Conservation (phyloP, 2,888 invertebrate genomes). For the Tipula confusa region DNA sequence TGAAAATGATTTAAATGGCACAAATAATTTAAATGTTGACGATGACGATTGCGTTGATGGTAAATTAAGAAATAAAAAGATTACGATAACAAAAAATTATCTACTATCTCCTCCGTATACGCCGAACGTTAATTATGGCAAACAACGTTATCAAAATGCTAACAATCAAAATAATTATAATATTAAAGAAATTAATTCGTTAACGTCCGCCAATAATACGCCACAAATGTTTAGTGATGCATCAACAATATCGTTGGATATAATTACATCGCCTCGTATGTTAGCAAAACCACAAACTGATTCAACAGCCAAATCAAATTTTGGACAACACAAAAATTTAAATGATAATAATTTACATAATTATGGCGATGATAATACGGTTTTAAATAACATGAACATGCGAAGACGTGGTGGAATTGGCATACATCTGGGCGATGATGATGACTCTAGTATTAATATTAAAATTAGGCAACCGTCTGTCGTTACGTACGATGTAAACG, state of each 20-base stretch:
- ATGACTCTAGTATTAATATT: neutral
- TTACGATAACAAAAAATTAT: slow-evolving; percentile 33
- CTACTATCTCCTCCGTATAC: slow-evolving; percentile 48
- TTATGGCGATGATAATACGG: neutral
- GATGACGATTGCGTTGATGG: slow-evolving; percentile 31
- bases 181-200: slow-evolving; percentile 36
- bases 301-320: slow-evolving; percentile 45
- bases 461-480: slow-evolving; percentile 47
- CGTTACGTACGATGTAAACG: slow-evolving; percentile 50
- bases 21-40: slow-evolving; percentile 29
- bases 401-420: slow-evolving; percentile 21
- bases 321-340: neutral
- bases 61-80: neutral
- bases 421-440: neutral
- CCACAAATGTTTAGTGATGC: slow-evolving; percentile 46
- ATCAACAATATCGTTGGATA: slow-evolving; percentile 48
- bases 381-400: neutral
- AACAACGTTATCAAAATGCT: slow-evolving; percentile 32
- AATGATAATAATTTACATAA: neutral
- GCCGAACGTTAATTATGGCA: slow-evolving; percentile 39
- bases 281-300: slow-evolving; percentile 48
- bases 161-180: slow-evolving; percentile 31
- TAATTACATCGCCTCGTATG: slow-evolving; percentile 40
- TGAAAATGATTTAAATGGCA: neutral
- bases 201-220: slow-evolving; percentile 46